phyloP scores from a whole-genome alignment of 2,888 invertebrate genomes.

The Leptarthrus brevirostris region DNA sequence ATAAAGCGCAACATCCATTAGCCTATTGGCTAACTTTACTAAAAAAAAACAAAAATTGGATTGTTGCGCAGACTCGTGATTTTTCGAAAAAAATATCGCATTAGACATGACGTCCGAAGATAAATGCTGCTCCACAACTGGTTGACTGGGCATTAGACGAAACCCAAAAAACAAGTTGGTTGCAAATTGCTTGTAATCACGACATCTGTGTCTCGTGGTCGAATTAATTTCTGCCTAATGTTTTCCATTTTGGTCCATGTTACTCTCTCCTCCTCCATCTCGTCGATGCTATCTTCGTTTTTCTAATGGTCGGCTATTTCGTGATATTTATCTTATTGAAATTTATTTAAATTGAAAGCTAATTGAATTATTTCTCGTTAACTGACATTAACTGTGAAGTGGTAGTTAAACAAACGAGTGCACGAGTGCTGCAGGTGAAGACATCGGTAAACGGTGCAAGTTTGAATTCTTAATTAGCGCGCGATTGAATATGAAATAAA shows the following conservation, averaged over 20 bases:
- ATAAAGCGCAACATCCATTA: too few relatives aligned
- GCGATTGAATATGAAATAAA: background rate
- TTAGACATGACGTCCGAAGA: too few relatives aligned
- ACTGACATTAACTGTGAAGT: conserved; percentile 35
- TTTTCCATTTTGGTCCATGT: background rate
- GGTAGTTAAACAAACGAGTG: conserved; percentile 16
- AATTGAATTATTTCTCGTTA: conserved; percentile 41
- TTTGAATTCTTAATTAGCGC: conserved; percentile 31
- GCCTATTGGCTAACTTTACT: too few relatives aligned
- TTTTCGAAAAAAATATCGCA: too few relatives aligned
- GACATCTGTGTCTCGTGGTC: conserved; percentile 43
- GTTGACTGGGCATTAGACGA: background rate
- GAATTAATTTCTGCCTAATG: conserved; percentile 45
- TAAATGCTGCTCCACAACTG: too few relatives aligned
- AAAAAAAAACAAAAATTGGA: too few relatives aligned
- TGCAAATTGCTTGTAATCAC: conserved; percentile 53
- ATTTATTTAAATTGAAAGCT: conserved; percentile 43
- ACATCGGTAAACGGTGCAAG: background rate
- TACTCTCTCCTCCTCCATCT: background rate
- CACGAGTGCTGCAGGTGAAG: background rate
- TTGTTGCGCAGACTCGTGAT: too few relatives aligned
- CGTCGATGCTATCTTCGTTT: conserved; percentile 14
- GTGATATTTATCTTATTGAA: conserved; percentile 40
- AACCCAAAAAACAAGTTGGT: conserved; percentile 12
- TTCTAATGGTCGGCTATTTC: background rate